phyloP scores from a whole-genome alignment of 2,113 vertebrate genomes.

The Pangasianodon hypophthalmus region DNA sequence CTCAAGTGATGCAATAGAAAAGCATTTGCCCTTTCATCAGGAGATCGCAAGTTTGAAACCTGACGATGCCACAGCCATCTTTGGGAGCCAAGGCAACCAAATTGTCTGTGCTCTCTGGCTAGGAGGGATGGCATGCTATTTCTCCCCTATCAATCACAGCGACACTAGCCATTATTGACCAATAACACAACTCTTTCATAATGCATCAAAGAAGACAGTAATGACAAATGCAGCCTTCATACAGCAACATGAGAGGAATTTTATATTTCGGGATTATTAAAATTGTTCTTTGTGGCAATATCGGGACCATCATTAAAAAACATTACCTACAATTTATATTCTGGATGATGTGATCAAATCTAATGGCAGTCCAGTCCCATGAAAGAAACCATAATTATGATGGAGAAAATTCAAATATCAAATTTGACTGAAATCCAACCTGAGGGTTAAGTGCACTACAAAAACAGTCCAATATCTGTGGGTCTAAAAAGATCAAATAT shows the following conservation, averaged over 20 bases:
- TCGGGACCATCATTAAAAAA: not conserved
- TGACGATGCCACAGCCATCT: not conserved
- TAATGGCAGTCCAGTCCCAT: not conserved
- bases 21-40: not conserved
- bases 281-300: not conserved
- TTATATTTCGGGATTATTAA: not conserved
- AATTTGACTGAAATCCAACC: not conserved
- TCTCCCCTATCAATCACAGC: not conserved
- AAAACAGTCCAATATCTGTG: not conserved
- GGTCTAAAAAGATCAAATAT: conserved; percentile 53
- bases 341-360: not conserved
- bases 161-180: not conserved
- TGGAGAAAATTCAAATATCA: not conserved
- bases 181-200: not conserved
- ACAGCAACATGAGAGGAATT: not conserved
- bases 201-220: not conserved
- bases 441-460: not conserved
- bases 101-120: not conserved
- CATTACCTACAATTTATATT: not conserved
- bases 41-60: not conserved
- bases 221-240: not conserved
- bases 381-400: not conserved
- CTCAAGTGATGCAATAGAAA: not conserved
- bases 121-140: not conserved
- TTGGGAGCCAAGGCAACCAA: not conserved